phyloP scores from a whole-genome alignment of 2,888 invertebrate species.

The Drosophila imparisetae region DNA sequence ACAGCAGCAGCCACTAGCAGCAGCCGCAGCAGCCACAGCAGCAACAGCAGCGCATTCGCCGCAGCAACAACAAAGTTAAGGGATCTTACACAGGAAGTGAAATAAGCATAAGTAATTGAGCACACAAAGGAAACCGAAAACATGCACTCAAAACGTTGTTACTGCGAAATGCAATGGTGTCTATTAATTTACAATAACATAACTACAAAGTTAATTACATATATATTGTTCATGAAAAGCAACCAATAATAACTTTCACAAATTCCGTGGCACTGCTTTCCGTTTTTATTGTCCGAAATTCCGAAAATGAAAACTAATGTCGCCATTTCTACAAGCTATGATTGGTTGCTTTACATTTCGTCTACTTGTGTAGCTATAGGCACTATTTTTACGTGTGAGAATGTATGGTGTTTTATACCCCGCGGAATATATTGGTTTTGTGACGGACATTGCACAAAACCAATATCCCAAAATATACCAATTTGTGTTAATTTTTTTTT shows the following conservation, averaged over 20 bases:
- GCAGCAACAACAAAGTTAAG: slow-evolving; percentile 44
- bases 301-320: not conserved
- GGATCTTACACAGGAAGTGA: slow-evolving; percentile 25
- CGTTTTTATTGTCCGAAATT: not conserved
- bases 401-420: slow-evolving; percentile 16
- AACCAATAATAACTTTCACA: slow-evolving; percentile 12
- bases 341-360: slow-evolving; percentile 33
- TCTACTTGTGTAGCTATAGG: slow-evolving; percentile 39
- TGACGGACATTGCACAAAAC: not conserved
- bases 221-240: slow-evolving; percentile 29
- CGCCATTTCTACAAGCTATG: slow-evolving; percentile 18
- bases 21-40: slow-evolving; percentile 15
- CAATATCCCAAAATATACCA: not conserved
- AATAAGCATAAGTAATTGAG: slow-evolving; percentile 19
- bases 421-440: not conserved
- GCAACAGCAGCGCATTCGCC: slow-evolving; percentile 43
- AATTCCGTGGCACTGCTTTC: not conserved
- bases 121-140: slow-evolving; percentile 21
- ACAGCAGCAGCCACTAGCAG: slow-evolving; percentile 48
- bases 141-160: slow-evolving; percentile 63
- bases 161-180: slow-evolving; percentile 70
- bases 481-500: not conserved
- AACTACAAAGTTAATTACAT: slow-evolving; percentile 36
- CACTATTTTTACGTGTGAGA: slow-evolving; percentile 50
- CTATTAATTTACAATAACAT: slow-evolving; percentile 56